A percentile compares a stretch with the other conserved stretches of the same genome.
phyloP scores from a whole-genome alignment of 2,888 invertebrate species.

The Anoncus sp. region DNA sequence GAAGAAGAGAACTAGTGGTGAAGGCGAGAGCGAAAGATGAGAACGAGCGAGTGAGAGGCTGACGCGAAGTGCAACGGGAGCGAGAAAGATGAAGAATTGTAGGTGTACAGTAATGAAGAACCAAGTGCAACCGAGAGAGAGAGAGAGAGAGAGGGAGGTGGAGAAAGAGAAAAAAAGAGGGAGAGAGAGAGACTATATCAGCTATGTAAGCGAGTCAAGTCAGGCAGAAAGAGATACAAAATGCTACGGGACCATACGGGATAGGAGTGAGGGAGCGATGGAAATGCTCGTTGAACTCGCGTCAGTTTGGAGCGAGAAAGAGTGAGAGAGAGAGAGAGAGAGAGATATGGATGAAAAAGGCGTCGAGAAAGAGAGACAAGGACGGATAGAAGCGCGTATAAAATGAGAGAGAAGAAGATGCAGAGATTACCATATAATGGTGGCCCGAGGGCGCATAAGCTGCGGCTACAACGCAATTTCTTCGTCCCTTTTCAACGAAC shows the following conservation, averaged over 20 bases:
- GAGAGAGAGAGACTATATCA: slow-evolving; percentile 11
- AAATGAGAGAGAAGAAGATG: slow-evolving; percentile 74
- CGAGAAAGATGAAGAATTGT: slow-evolving; percentile 42
- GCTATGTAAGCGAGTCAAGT: slow-evolving; percentile 38
- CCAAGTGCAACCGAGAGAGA: slow-evolving; percentile 10
- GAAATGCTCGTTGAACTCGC: slow-evolving; percentile 49
- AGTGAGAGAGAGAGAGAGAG: slow-evolving; percentile 48
- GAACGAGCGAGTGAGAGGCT: slow-evolving; percentile 10
- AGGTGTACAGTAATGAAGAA: slow-evolving; percentile 45
- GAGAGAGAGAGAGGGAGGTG: slow-evolving; percentile 5
- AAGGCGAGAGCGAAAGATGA: slow-evolving; percentile 46
- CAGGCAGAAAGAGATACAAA: slow-evolving; percentile 14
- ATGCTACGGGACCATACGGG: slow-evolving; percentile 5
- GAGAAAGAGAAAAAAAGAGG: slow-evolving; percentile 6
- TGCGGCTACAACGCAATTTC: slow-evolving; percentile 81
- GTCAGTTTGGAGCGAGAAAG: slow-evolving; percentile 56
- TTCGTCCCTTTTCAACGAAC: slow-evolving; percentile 81
- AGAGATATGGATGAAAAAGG: slow-evolving; percentile 27
- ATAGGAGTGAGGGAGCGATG: slow-evolving; percentile 7
- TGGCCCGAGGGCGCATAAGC: slow-evolving; percentile 82
- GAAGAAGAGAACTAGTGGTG: slow-evolving; percentile 50
- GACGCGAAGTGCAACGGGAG: slow-evolving; percentile 35
- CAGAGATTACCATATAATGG: slow-evolving; percentile 83
- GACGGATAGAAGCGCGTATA: slow-evolving; percentile 49
- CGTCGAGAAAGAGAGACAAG: slow-evolving; percentile 44